Conservation (phyloP, 2,888 invertebrate genomes). For the Drosophila mercatorum region DNA sequence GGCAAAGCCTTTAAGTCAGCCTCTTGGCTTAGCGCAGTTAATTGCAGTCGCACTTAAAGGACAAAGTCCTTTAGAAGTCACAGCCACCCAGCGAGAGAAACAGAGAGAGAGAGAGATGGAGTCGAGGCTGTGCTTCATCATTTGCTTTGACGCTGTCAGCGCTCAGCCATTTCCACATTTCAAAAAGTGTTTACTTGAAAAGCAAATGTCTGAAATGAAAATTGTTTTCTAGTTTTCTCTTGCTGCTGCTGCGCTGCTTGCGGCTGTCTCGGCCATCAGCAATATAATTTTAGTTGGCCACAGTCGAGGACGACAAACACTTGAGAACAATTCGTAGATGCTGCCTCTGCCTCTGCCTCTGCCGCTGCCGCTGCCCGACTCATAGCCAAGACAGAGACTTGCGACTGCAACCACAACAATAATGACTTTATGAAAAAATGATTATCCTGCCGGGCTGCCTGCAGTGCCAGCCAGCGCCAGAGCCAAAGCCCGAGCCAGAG, state of each 20-base stretch:
- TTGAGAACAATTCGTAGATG: slow-evolving; percentile 69
- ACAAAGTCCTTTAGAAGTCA: slow-evolving; percentile 42
- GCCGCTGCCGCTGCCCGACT: slow-evolving; percentile 6
- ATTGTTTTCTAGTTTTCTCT: slow-evolving; percentile 58
- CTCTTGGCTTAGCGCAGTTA: slow-evolving; percentile 53
- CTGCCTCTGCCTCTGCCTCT: slow-evolving; percentile 15
- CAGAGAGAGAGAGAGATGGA: not conserved
- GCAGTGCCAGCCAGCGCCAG: not conserved
- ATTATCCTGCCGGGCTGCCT: slow-evolving; percentile 64
- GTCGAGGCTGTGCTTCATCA: slow-evolving; percentile 37
- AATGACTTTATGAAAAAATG: slow-evolving; percentile 79
- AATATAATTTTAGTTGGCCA: slow-evolving; percentile 63
- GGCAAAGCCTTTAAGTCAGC: slow-evolving; percentile 60
- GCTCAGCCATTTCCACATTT: slow-evolving; percentile 57
- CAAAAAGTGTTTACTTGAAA: slow-evolving; percentile 66
- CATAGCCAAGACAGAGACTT: slow-evolving; percentile 22
- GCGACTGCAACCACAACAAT: slow-evolving; percentile 70
- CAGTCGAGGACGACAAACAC: slow-evolving; percentile 70
- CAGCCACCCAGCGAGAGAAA: not conserved
- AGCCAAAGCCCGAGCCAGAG: slow-evolving; percentile 22
- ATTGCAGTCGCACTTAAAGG: slow-evolving; percentile 57
- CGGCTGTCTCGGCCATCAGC: slow-evolving; percentile 59
- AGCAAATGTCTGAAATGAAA: slow-evolving; percentile 70
- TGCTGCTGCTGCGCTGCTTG: slow-evolving; percentile 26
- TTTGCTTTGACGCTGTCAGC: slow-evolving; percentile 62